Conservation (phyloP, 1,140 invertebrate genomes). For the Hyposmocoma kahamanoa region DNA sequence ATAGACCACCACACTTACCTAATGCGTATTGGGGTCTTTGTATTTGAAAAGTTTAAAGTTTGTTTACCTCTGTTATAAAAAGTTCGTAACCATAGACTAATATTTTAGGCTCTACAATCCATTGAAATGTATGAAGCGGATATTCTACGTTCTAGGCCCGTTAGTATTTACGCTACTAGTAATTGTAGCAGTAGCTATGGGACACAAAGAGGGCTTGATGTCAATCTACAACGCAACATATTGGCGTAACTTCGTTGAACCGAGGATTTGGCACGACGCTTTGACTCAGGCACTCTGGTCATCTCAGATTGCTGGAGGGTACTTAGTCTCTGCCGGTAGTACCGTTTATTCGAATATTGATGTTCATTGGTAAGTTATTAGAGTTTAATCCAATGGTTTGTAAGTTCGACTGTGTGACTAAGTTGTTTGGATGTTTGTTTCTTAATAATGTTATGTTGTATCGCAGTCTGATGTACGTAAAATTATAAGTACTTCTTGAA, state of each 20-base stretch:
- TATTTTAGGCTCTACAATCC: conserved; percentile 62
- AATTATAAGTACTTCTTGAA: no score
- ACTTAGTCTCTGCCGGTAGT: conserved; percentile 74
- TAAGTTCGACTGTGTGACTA: no score
- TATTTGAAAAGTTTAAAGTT: no score
- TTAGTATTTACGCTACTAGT: conserved; percentile 26
- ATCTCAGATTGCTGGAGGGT: conserved; percentile 75
- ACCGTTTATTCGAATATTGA: conserved; percentile 74
- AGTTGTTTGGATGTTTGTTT: no score
- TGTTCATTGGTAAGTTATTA: conserved; percentile 76
- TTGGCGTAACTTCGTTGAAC: conserved; percentile 28
- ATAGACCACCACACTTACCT: no score
- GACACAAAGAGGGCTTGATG: conserved; percentile 13
- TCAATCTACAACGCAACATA: conserved; percentile 17
- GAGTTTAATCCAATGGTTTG: no score
- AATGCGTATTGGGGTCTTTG: no score
- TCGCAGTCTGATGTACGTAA: no score
- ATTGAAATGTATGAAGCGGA: conserved; percentile 48
- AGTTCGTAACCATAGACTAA: conserved; percentile 33
- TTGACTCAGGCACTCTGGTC: conserved; percentile 74
- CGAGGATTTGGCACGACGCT: conserved; percentile 74
- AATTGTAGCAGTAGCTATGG: conserved; percentile 21
- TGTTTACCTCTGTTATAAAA: no score
- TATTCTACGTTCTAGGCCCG: conserved; percentile 36
- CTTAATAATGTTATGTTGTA: no score